A percentile compares a stretch with the other conserved stretches of the same genome.
Evolutionary conservation across 1,140 invertebrate species (phyloP).

Genomic region (Streblospio benedicti): DNA sequence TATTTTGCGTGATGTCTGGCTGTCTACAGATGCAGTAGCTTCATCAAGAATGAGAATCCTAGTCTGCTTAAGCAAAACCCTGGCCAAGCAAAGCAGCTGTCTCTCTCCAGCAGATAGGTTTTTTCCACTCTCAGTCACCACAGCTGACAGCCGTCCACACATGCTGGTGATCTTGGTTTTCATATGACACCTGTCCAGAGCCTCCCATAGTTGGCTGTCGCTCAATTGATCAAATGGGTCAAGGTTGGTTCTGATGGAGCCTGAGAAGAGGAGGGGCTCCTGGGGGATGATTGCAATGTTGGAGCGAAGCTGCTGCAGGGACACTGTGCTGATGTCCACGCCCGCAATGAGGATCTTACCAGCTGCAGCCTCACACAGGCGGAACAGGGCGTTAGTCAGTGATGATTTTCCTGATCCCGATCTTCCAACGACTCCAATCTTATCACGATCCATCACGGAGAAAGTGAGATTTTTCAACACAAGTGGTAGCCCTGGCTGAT

Average conservation of each 20-base stretch:
- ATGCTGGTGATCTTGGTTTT: slow-evolving; percentile 30
- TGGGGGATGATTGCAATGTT: slow-evolving; percentile 84
- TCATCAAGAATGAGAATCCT: slow-evolving; percentile 49
- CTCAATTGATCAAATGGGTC: slow-evolving; percentile 55
- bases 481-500: too few relatives aligned
- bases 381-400: slow-evolving; percentile 53
- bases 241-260: slow-evolving; percentile 52
- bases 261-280: slow-evolving; percentile 51
- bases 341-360: slow-evolving; percentile 61
- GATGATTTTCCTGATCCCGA: slow-evolving; percentile 87
- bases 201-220: slow-evolving; percentile 51
- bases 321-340: slow-evolving; percentile 56
- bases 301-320: slow-evolving; percentile 60
- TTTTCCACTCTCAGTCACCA: slow-evolving; percentile 44
- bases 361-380: slow-evolving; percentile 48
- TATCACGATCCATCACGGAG: too few relatives aligned
- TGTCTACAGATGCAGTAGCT: slow-evolving; percentile 49
- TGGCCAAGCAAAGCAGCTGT: slow-evolving; percentile 58
- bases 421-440: slow-evolving; percentile 69
- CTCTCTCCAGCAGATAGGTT: slow-evolving; percentile 73
- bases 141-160: slow-evolving; percentile 25
- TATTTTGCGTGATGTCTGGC: too few relatives aligned
- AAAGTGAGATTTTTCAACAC: too few relatives aligned
- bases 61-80: slow-evolving; percentile 55
- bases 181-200: slow-evolving; percentile 45